Evolutionary conservation across 92 coral and sea anemone species (phyloP).

Genomic region (Parazoanthus swiftii): DNA sequence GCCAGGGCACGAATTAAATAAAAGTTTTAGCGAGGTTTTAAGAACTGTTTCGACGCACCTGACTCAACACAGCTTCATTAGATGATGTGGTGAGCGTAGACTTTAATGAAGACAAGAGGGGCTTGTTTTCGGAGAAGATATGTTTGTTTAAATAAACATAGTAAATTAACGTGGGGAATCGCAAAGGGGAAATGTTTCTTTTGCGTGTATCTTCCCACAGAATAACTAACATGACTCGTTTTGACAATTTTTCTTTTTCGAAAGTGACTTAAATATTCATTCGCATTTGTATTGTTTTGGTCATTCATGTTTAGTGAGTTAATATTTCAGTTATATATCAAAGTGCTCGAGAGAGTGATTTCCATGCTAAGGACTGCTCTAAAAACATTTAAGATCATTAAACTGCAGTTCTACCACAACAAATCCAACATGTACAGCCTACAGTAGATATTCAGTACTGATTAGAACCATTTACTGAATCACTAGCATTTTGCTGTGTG

Average conservation of each 20-base stretch:
- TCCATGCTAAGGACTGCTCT: background rate
- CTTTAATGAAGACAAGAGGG: constrained; percentile 16
- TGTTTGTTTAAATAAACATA: background rate
- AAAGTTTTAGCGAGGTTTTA: background rate
- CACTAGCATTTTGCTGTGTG: background rate
- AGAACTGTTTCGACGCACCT: background rate
- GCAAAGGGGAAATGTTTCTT: background rate
- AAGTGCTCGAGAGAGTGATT: background rate
- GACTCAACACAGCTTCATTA: background rate
- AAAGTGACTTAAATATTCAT: background rate
- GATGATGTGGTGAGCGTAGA: background rate
- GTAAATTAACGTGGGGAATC: background rate
- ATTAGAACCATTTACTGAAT: background rate
- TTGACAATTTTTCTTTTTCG: background rate
- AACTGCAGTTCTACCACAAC: background rate
- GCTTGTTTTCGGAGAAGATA: constrained; percentile 15
- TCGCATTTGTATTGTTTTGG: background rate
- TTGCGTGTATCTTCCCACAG: background rate
- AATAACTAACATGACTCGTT: background rate
- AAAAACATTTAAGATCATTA: background rate
- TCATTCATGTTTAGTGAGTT: background rate
- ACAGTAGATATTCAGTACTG: background rate
- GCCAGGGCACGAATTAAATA: background rate
- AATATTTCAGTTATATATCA: background rate
- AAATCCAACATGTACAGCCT: background rate